A percentile compares a stretch with the other conserved stretches of the same genome.
phyloP scores from a whole-genome alignment of 2,888 invertebrate species.

The Patella caerulea region DNA sequence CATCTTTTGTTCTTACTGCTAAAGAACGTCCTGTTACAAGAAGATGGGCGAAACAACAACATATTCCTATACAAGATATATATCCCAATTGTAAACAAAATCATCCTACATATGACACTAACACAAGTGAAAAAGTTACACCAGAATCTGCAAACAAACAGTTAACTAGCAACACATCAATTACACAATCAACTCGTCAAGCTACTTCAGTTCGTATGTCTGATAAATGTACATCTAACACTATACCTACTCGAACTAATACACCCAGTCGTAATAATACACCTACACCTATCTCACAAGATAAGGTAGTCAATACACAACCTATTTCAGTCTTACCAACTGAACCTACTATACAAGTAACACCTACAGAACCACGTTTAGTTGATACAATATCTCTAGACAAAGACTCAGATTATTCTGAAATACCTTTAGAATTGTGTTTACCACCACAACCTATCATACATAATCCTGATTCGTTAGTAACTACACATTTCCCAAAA shows the following conservation, averaged over 20 bases:
- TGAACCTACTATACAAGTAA: not conserved
- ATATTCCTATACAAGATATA: not conserved
- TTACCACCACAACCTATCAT: constrained; percentile 8
- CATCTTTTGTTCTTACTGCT: not conserved
- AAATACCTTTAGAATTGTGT: not conserved
- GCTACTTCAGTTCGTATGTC: too few relatives aligned
- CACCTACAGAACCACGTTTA: not conserved
- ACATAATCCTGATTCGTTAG: not conserved
- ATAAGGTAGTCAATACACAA: not conserved
- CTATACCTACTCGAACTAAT: not conserved
- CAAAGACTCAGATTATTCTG: not conserved
- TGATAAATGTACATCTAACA: too few relatives aligned
- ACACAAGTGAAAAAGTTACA: not conserved
- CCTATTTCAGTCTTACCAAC: not conserved
- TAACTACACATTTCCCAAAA: not conserved
- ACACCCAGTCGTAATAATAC: constrained; percentile 3
- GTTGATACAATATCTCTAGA: not conserved
- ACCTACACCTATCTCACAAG: not conserved
- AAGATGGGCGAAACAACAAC: constrained; percentile 3
- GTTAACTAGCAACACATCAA: too few relatives aligned
- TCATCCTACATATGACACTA: not conserved
- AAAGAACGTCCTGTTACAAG: constrained; percentile 1
- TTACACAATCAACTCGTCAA: too few relatives aligned
- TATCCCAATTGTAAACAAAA: not conserved
- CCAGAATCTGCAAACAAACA: not conserved